phyloP scores from a whole-genome alignment of 2,113 vertebrate genomes.

The Xiphophorus hellerii region DNA sequence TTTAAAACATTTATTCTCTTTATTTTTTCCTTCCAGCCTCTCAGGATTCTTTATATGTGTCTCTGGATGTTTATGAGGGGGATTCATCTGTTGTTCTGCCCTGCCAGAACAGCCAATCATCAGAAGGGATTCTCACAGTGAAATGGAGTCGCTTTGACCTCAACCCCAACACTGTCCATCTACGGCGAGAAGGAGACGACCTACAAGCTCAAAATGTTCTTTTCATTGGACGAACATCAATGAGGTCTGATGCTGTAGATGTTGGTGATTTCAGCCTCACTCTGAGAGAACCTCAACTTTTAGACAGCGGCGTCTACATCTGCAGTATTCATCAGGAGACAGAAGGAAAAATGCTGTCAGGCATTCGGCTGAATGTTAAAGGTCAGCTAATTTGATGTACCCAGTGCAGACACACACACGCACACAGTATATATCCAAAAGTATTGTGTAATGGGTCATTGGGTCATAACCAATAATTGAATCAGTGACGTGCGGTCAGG shows the following conservation, averaged over 20 bases:
- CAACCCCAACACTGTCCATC: neutral
- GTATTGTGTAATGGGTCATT: too few species aligned
- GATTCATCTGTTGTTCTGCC: neutral
- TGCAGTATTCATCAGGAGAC: rapidly evolving
- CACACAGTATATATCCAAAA: too few species aligned
- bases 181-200: rapidly evolving
- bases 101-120: rapidly evolving
- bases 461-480: too few species aligned
- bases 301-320: neutral
- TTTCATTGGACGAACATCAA: rapidly evolving
- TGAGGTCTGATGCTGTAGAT: neutral
- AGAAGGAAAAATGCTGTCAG: rapidly evolving
- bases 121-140: rapidly evolving
- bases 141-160: neutral
- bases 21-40: rapidly evolving
- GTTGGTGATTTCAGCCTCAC: rapidly evolving
- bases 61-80: neutral
- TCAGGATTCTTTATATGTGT: neutral
- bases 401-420: too few species aligned
- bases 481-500: too few species aligned
- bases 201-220: neutral
- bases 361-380: neutral
- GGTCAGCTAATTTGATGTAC: neutral
- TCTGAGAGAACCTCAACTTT: neutral
- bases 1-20: neutral